Evolutionary conservation across 1,140 invertebrate species (phyloP).

Genomic region (Ylistrum balloti): DNA sequence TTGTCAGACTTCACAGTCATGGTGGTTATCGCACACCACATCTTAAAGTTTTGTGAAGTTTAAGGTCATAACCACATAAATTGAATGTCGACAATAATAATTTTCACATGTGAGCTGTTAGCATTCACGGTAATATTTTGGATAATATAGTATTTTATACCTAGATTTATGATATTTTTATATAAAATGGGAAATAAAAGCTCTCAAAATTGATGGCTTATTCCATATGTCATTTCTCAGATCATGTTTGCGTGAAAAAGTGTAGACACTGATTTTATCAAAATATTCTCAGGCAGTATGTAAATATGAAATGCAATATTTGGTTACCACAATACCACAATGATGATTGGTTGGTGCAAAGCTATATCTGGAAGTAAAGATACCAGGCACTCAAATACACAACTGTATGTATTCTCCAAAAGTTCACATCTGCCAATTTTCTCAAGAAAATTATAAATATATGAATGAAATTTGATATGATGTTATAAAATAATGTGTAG

Average conservation of each 20-base stretch:
- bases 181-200: conserved; percentile 29
- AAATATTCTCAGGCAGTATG: neutral
- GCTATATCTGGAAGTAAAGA: neutral
- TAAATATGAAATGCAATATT: neutral
- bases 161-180: conserved; percentile 20
- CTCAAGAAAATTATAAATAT: neutral
- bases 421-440: neutral
- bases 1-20: neutral
- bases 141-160: conserved; percentile 14
- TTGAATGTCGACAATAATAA: conserved; percentile 20
- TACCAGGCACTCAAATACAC: neutral
- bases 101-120: neutral
- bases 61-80: neutral
- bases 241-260: conserved; percentile 25
- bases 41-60: neutral
- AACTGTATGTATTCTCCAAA: neutral
- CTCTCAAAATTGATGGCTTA: conserved; percentile 35
- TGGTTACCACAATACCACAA: neutral
- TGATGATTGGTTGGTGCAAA: neutral
- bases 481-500: neutral
- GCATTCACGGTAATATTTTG: neutral
- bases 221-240: conserved; percentile 38
- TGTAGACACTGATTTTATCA: conserved; percentile 11
- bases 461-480: neutral
- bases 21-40: neutral